Evolutionary conservation across 2,888 invertebrate species (phyloP).

Genomic region (Petrophora chlorosata): DNA sequence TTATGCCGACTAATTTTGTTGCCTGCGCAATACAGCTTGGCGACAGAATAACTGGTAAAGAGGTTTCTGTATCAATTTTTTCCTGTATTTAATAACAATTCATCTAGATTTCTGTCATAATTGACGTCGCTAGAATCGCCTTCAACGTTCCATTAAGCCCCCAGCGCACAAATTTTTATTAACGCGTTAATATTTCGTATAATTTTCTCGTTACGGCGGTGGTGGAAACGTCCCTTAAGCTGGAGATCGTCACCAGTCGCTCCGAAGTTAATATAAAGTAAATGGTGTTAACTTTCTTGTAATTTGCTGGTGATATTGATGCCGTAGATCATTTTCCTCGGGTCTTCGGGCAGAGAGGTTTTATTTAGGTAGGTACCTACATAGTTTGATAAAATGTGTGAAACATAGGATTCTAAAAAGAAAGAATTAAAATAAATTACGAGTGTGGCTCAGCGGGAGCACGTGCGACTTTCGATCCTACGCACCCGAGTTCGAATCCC

Average conservation of each 20-base stretch:
- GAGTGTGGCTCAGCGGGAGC: too few species aligned
- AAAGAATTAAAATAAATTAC: too few species aligned
- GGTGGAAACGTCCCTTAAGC: constrained; percentile 53
- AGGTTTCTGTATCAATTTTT: background rate
- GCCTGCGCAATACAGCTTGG: too few species aligned
- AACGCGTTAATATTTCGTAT: constrained; percentile 76
- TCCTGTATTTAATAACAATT: too few species aligned
- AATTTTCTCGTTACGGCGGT: constrained; percentile 74
- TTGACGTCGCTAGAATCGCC: constrained; percentile 19
- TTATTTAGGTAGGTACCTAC: too few species aligned
- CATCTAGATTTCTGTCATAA: constrained; percentile 4
- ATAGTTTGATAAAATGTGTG: too few species aligned
- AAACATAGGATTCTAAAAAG: too few species aligned
- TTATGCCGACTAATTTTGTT: too few species aligned
- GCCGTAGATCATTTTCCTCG: background rate
- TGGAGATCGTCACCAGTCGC: constrained; percentile 60
- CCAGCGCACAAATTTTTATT: constrained; percentile 75
- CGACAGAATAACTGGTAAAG: background rate
- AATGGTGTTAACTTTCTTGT: constrained; percentile 38
- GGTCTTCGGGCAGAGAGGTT: too few species aligned
- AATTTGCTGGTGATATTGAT: background rate
- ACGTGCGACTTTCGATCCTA: too few species aligned
- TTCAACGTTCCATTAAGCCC: constrained; percentile 48
- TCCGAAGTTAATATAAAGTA: constrained; percentile 28
- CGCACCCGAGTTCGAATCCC: too few species aligned